Evolutionary conservation across 1,140 invertebrate species (phyloP).

Genomic region (Muscidifurax raptorellus): DNA sequence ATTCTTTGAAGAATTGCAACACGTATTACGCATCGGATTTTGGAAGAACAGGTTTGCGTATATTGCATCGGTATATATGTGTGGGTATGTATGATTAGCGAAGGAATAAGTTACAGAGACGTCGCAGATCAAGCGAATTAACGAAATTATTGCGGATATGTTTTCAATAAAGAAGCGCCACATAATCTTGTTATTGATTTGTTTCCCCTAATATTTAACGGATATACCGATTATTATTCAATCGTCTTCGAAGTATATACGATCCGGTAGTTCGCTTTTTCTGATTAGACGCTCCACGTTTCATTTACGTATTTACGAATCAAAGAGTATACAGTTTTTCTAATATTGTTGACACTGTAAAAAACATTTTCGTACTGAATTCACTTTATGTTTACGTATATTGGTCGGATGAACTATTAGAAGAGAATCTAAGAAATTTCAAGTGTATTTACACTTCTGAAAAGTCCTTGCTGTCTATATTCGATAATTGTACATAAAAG

Average conservation of each 20-base stretch:
- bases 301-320: neutral
- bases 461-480: too few relatives aligned
- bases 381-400: neutral
- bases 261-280: neutral
- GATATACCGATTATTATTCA: neutral
- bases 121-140: constrained; percentile 44
- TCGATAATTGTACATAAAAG: too few relatives aligned
- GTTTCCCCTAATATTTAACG: neutral
- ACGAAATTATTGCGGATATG: constrained; percentile 53
- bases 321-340: neutral
- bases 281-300: neutral
- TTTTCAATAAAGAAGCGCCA: constrained; percentile 47
- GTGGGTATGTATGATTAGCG: constrained; percentile 41
- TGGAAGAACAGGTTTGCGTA: constrained; percentile 74
- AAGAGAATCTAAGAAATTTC: neutral
- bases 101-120: constrained; percentile 54
- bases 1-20: constrained; percentile 51
- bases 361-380: neutral
- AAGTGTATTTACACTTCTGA: too few relatives aligned
- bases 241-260: neutral
- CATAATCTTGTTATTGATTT: constrained; percentile 26
- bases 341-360: neutral
- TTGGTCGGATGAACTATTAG: neutral
- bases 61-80: constrained; percentile 61
- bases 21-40: constrained; percentile 60